Base-by-base conservation (phyloP, 2,113 vertebrate species). In the Spea multiplicata region DNA sequence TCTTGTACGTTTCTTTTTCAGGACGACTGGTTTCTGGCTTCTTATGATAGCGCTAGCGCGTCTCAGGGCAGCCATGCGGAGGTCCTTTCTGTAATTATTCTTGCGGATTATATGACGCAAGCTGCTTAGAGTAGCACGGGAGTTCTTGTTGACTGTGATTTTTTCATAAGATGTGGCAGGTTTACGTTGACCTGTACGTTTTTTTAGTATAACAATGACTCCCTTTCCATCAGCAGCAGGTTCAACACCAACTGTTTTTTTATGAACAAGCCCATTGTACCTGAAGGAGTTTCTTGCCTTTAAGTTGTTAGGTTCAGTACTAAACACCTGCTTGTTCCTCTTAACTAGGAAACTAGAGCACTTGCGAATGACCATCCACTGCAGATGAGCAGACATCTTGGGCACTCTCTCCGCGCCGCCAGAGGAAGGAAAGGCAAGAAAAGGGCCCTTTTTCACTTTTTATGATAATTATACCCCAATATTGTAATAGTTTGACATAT, bases 311-410 rank as follows among this genome's bases (percentile, higher is more conserved):
- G 95, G 90, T 83, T 96, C 96, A 5, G 94, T 97, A 84, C 95
- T 97, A 86, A 96, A 97, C 1, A 94, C 94, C 90, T 96, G 95
- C 84, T 93, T 92, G 70, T 96, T 96, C 84, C 95, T 93, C 90
- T 96, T 97, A 83, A 97, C 88, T 47, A 96, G 89, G 86, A 95
- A 97, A 69, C 95, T 96, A 83, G 95, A 97, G 85, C 91, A 93
- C 90, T 96, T 95, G 68, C 94, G 93, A 69, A 97, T 91, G 14
- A 97, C 87, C 95, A 96, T 96, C 95, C 95, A 96, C 46, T 97
- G 95, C 87, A 96, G 87, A 74, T 95, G 92, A 80, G 95, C 84
- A 57, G 95, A 97, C 95, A 97, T 92, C 62, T 61, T 91, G 62
- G 84, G 75, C 82, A 90, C 90, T 92, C n/a, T n/a, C n/a, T n/a